Evolutionary conservation across 2,113 vertebrate species (phyloP), one percentile per base, ranked within the genome.

Genomic region (Dicrurus megarhynchus): DNA sequence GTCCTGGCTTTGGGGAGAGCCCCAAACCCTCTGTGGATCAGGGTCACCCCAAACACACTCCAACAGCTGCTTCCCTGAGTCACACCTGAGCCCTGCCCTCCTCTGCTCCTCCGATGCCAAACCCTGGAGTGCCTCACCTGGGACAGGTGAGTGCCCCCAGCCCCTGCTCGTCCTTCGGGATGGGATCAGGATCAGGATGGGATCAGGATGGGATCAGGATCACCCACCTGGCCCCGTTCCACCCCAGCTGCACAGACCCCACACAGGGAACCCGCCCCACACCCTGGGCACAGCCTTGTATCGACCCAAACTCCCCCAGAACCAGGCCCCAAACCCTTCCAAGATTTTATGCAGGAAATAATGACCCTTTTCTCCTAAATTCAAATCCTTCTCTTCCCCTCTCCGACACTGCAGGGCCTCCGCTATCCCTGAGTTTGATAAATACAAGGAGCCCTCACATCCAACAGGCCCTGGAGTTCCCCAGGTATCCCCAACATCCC

Each of bases 261-360:
- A 20, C 1, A 2, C 20, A 21, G 15, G 9, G 9, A 42, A 3
- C 37, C 69, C 32, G 5, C 41, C 33, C 74, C 24, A 0, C 2
- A 3, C 18, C 27, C 85, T 20, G 2, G 2, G 4, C 2, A 7
- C 10, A 37, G 42, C 89, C 56, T 41, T 0, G 0, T 21, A 13
- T 7, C 87, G 16, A 37, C 50, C 19, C 50, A 32, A 42, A 23
- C 32, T 26, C 1, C 33, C 30, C 11, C 42, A 16, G 11, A 53
- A 42, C 59, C 41, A 21, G 0, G 13, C 14, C 46, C 26, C 9
- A 28, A 26, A 65, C 44, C 7, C 71, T 57, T 61, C 75, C 74
- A 65, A 56, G 50, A 10, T 32, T 84, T 86, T 41, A 64, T n/a
- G 55, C 57, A 77, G n/a, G 28, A 69, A 92, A 80, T 61, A 74